Base-by-base conservation (phyloP, 2,888 invertebrate species). In the Synergus umbraculus region DNA sequence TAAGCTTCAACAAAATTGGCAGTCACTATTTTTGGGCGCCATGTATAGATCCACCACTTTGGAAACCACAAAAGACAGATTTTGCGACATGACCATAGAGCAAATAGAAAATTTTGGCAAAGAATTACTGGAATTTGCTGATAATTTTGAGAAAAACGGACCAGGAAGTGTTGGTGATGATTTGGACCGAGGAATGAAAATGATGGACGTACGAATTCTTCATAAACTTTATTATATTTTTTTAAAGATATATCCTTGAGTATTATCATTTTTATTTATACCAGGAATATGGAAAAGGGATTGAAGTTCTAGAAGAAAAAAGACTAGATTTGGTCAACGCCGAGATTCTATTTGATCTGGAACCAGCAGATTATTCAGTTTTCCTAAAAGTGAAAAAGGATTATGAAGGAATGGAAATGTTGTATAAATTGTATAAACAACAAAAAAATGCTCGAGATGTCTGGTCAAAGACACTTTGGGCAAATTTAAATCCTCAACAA, bases 391-490 rank as follows among this genome's bases (percentile, higher is more conserved):
- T 95, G 0, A 95, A 94, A 88, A 87, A 92, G 0, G 95, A 96
- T 83, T 96, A 93, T 87, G 93, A 93, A 22, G 93, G 94, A 3
- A 94, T 98, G 94, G 95, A 96, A 79, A 86, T 93, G 87, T 92
- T 98, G 37, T 98, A 96, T 90, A 95, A 95, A 88, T 93, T 98
- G 41, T 98, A 96, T 89, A 95, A 95, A 85, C 94, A 95, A 1
- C 97, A 97, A 91, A 96, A 95, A 93, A 93, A 94, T 83, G 96
- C 96, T 0, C 93, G 97, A 64, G 96, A 97, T 84, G 88, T 93
- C 7, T 98, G 98, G 98, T 95, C 97, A 0, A 96, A 96, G 91
- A 97, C 97, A 0, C 91, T 98, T 13, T 98, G 98, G 98, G 95
- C 94, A 9, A 96, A 98, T 91, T 93, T 98, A 76, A 96, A 98